These are phyloP conservation scores for Thalassaphorura encarpata DNA, from an alignment of 1,140 invertebrate genomes.

Conservation along the genomic window DNA sequence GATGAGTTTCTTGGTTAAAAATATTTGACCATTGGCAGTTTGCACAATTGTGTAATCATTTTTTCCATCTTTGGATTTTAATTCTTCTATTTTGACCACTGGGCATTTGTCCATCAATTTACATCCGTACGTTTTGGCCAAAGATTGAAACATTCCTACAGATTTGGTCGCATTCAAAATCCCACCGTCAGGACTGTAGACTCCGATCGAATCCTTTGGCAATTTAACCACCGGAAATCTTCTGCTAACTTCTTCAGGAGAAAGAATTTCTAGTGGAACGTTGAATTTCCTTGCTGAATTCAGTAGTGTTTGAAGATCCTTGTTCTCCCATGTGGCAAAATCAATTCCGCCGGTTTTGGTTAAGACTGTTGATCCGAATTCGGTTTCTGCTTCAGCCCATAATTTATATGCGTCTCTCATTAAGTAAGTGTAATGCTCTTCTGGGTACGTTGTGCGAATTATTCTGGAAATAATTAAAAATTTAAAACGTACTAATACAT, in stretches of 20 bases:
- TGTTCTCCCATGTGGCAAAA: slow-evolving; percentile 11
- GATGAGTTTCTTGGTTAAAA: slow-evolving; percentile 18
- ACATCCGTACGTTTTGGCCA: slow-evolving; percentile 8
- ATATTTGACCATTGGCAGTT: background rate
- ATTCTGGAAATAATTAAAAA: slow-evolving; percentile 20
- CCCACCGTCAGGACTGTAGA: slow-evolving; percentile 22
- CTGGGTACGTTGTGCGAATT: slow-evolving; percentile 18
- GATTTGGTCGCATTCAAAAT: slow-evolving; percentile 25
- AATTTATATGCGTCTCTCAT: slow-evolving; percentile 21
- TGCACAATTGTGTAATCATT: background rate
- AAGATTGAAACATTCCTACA: slow-evolving; percentile 18
- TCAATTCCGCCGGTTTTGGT: slow-evolving; percentile 23
- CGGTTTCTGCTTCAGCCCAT: slow-evolving; percentile 25
- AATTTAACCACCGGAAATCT: slow-evolving; percentile 18
- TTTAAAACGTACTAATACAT: background rate
- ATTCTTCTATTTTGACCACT: slow-evolving; percentile 13
- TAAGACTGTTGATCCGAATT: slow-evolving; percentile 18
- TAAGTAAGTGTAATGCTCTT: slow-evolving; percentile 23
- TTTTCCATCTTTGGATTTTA: background rate
- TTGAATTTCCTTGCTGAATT: slow-evolving; percentile 10
- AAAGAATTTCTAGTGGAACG: slow-evolving; percentile 9
- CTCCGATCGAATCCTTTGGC: slow-evolving; percentile 8
- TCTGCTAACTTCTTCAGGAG: slow-evolving; percentile 1
- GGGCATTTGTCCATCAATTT: slow-evolving; percentile 13
- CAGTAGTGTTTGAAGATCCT: background rate